Conservation (phyloP, 2,113 vertebrate genomes). For the Tyrannus savana region DNA sequence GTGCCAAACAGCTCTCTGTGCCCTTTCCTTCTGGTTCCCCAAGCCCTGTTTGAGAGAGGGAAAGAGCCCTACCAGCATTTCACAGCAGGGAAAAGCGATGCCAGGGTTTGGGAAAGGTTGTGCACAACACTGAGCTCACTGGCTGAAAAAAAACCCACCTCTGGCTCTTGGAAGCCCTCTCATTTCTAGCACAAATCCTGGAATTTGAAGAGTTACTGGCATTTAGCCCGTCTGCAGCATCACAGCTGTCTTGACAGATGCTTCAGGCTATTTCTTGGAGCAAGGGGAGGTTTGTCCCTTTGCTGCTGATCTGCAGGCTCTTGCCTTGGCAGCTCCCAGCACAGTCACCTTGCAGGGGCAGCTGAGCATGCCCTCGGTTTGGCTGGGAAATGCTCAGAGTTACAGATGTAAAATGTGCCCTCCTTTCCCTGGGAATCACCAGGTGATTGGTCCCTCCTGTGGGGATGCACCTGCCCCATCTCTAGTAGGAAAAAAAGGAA, state of each 20-base stretch:
- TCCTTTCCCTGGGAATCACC: not conserved
- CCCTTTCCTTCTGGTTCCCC: not conserved
- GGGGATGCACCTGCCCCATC: too few relatives aligned
- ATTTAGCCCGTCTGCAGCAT: not conserved
- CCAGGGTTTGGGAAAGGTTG: not conserved
- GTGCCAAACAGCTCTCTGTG: not conserved
- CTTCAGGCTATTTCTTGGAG: not conserved
- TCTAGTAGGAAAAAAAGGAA: not conserved
- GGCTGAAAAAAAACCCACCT: not conserved
- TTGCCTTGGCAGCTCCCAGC: not conserved
- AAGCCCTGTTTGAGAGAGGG: not conserved
- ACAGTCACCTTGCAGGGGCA: not conserved
- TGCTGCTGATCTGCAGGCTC: not conserved
- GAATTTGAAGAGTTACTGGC: not conserved
- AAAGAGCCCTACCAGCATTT: not conserved
- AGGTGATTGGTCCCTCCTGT: not conserved
- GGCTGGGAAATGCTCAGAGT: not conserved
- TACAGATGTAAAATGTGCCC: fast-evolving
- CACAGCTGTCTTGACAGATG: not conserved
- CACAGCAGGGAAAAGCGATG: not conserved
- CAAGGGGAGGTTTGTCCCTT: not conserved
- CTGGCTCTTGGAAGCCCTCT: not conserved
- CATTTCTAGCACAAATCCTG: not conserved
- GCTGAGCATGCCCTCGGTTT: not conserved
- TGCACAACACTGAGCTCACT: not conserved